A percentile compares a stretch with the other conserved stretches of the same genome.
Conservation (phyloP, 1,140 invertebrate species). For the Lethrus apterus region DNA sequence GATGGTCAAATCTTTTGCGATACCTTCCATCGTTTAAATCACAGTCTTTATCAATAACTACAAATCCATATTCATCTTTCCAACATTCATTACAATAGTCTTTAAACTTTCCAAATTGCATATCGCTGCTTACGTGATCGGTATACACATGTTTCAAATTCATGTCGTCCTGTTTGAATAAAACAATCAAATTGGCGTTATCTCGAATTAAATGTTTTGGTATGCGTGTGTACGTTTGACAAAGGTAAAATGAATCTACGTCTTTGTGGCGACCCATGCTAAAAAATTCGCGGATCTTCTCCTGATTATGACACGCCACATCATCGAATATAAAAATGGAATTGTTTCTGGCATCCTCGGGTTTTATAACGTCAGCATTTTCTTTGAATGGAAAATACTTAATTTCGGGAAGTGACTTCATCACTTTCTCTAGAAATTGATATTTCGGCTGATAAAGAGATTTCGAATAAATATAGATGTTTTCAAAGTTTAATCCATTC, state of each 20-base stretch:
- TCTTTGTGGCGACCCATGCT: conserved; percentile 37
- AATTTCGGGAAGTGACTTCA: conserved; percentile 24
- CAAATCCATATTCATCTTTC: conserved; percentile 29
- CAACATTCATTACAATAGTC: conserved; percentile 32
- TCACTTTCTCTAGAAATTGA: conserved; percentile 18
- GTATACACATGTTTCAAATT: conserved; percentile 42
- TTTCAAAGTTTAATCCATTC: conserved; percentile 25
- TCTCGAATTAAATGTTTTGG: conserved; percentile 42
- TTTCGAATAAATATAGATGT: conserved; percentile 26
- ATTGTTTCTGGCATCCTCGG: conserved; percentile 27
- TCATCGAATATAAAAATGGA: conserved; percentile 41
- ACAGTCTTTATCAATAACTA: conserved; percentile 34
- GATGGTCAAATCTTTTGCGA: conserved; percentile 32
- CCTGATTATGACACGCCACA: conserved; percentile 37
- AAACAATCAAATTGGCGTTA: conserved; percentile 38
- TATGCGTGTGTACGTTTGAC: conserved; percentile 39
- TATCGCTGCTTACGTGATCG: conserved; percentile 38
- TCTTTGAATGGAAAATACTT: conserved; percentile 32
- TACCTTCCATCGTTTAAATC: conserved; percentile 30
- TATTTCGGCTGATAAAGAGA: conserved; percentile 28
- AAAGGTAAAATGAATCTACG: conserved; percentile 32
- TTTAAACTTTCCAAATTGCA: conserved; percentile 33
- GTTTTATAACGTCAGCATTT: conserved; percentile 29
- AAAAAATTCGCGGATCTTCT: conserved; percentile 37
- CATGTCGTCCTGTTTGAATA: conserved; percentile 42